Evolutionary conservation across 2,797 vertebrate species (phyloP).

Genomic region (Buceros bicornis): DNA sequence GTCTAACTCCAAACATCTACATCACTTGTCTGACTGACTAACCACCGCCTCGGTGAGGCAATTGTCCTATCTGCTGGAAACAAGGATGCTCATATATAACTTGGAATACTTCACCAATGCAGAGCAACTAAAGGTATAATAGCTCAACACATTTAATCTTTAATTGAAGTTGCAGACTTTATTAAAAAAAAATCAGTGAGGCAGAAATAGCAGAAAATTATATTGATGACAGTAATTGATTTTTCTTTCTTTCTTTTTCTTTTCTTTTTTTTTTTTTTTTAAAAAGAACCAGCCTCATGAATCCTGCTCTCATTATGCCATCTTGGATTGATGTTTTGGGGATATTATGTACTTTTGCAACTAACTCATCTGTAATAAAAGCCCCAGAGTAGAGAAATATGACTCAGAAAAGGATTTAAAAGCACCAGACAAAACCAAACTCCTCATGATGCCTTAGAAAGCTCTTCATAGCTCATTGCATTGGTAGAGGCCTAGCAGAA

Average conservation of each 20-base stretch:
- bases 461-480: neutral
- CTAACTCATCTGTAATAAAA: conserved; percentile 47
- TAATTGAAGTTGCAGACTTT: conserved; percentile 34
- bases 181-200: conserved; percentile 39
- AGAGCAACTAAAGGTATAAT: conserved; percentile 47
- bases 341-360: conserved; percentile 60
- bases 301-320: conserved; percentile 60
- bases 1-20: neutral
- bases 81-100: neutral
- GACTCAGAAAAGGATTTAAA: conserved; percentile 32
- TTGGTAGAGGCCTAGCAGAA: neutral
- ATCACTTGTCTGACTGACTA: neutral
- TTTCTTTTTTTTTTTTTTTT: neutral
- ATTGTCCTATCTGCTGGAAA: conserved; percentile 2
- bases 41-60: neutral
- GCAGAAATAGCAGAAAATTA: conserved; percentile 32
- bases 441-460: neutral
- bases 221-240: conserved; percentile 65
- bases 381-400: neutral
- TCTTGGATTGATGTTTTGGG: conserved; percentile 59
- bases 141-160: conserved; percentile 39
- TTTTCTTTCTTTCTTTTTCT: conserved; percentile 2
- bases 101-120: neutral
- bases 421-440: neutral
- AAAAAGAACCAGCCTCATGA: neutral